Conservation (phyloP, 30 jellyfish, hydroid and myxozoan genomes). For the Catostylus mosaicus region DNA sequence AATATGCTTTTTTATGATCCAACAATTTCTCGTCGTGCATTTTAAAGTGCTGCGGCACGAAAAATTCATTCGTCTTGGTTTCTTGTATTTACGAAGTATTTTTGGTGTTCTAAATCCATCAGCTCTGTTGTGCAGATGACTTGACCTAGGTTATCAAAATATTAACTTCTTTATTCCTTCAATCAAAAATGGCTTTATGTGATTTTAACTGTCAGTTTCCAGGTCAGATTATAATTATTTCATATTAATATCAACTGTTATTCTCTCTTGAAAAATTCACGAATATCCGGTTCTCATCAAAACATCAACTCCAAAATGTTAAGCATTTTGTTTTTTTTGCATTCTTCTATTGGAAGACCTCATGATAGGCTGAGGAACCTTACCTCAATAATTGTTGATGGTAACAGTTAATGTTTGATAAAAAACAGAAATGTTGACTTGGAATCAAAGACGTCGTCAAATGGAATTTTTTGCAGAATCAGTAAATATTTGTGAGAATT, state of each 20-base stretch:
- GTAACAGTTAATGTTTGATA: neutral
- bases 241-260: neutral
- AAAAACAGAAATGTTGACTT: constrained; percentile 13
- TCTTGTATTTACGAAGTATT: too few relatives aligned
- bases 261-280: neutral
- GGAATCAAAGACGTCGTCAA: neutral
- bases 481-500: neutral
- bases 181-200: neutral
- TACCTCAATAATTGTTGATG: neutral
- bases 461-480: neutral
- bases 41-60: too few relatives aligned
- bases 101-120: too few relatives aligned
- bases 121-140: too few relatives aligned
- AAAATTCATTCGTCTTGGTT: too few relatives aligned
- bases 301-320: neutral
- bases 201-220: neutral
- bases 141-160: too few relatives aligned
- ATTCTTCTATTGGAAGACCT: too few relatives aligned
- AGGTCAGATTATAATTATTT: neutral
- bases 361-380: too few relatives aligned
- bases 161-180: too few relatives aligned
- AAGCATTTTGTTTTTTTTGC: neutral
- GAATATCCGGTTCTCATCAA: neutral
- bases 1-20: too few relatives aligned
- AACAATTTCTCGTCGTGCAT: too few relatives aligned